Evolutionary conservation across 2,888 invertebrate species (phyloP).

Genomic region (Calameuta idolon): DNA sequence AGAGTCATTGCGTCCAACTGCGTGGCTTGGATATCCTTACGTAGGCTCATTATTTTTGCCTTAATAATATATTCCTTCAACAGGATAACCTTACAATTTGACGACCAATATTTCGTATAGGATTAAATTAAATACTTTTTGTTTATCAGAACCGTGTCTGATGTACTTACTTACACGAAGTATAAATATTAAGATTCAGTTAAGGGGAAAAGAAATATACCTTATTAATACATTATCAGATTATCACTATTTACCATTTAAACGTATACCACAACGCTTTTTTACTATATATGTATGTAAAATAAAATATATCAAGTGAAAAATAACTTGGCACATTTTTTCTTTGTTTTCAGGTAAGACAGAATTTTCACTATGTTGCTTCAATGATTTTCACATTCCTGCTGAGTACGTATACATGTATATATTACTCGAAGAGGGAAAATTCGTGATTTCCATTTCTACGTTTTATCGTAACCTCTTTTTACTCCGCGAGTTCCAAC

Average conservation of each 20-base stretch:
- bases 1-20: constrained; percentile 39
- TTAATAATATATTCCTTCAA: constrained; percentile 29
- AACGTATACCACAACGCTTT: neutral
- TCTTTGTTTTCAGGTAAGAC: constrained; percentile 38
- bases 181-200: neutral
- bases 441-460: neutral
- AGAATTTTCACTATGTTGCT: constrained; percentile 6
- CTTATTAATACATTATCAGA: neutral
- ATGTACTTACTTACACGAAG: neutral
- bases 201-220: neutral
- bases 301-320: neutral
- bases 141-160: neutral
- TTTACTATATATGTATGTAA: neutral
- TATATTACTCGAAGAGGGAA: neutral
- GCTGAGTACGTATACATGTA: neutral
- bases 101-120: neutral
- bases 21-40: neutral
- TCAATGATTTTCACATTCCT: neutral
- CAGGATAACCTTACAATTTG: neutral
- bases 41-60: constrained; percentile 34
- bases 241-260: constrained; percentile 3
- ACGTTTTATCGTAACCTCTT: neutral
- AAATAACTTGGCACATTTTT: constrained; percentile 4
- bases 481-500: neutral
- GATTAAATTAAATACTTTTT: neutral